Conservation (phyloP, 2,113 vertebrate species). For the Austrofundulus limnaeus region DNA sequence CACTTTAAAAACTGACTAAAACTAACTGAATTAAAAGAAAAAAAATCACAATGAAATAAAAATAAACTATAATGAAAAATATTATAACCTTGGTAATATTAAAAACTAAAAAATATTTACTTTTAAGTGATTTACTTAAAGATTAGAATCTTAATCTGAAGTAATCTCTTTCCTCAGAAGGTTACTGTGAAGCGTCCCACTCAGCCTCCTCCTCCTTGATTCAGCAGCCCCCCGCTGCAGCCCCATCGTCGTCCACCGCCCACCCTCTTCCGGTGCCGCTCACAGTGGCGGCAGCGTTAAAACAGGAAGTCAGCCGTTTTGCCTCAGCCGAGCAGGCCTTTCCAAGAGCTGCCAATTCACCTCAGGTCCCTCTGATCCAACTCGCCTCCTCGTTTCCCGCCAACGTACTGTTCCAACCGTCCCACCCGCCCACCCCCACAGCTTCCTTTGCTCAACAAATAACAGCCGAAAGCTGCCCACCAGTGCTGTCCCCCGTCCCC, state of each 20-base stretch:
- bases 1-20: too few species aligned
- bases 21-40: too few species aligned
- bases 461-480: constrained; percentile 61
- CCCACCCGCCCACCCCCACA: not conserved
- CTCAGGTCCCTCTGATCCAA: too few species aligned
- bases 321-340: not conserved
- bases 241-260: not conserved
- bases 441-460: constrained; percentile 35
- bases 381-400: not conserved
- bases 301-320: constrained; percentile 9
- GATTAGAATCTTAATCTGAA: too few species aligned
- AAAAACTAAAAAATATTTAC: too few species aligned
- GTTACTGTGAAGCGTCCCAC: constrained; percentile 17
- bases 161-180: constrained; percentile 26
- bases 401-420: not conserved
- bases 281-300: not conserved
- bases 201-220: not conserved
- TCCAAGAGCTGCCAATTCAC: not conserved
- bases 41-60: too few species aligned
- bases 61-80: too few species aligned
- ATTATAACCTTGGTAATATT: too few species aligned
- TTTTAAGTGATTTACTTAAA: too few species aligned
- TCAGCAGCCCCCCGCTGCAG: constrained; percentile 10
- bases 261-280: not conserved
- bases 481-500: constrained; percentile 34